Base-by-base conservation (phyloP, 2,888 invertebrate species). In the Oscheius myriophilus region DNA sequence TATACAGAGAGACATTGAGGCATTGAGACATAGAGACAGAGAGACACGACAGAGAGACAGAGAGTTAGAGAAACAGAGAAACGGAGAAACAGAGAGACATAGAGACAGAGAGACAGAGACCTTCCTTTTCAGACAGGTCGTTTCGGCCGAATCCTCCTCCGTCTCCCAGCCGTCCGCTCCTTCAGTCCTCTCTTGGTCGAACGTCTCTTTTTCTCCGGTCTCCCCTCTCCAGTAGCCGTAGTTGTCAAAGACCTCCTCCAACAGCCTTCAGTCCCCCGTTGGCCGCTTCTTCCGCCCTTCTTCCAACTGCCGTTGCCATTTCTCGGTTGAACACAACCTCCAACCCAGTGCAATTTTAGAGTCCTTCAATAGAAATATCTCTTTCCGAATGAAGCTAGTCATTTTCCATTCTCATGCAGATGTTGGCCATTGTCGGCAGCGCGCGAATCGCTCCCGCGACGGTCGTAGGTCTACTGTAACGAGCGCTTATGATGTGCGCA, bases 401-500 rank as follows among this genome's bases (percentile, higher is more conserved):
- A 33, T 49, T 61, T 59, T 61, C 49, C 49, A 33, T 25, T 33
- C 33, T 3, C 3, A 33, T 61, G 46, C 61, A 61, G 49, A 61
- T 61, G 18, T 42, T n/a, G 18, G 21, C 18, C 41, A 21, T 57
- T 16, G 39, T 39, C 25, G 39, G 39, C 33, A 21, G 45, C 18
- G 7, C 58, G 49, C 61, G 61, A 61, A 61, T 61, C 18, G 18
- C 16, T 61, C 61, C 61, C 61, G 33, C 18, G 61, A n/a, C 49
- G 61, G n/a, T 46, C 61, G 46, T 61, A 18, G 33, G 61, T 49
- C 45, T 61, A 61, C 61, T 61, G 61, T 61, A 61, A 61, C 49
- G 61, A 49, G 33, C 39, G 61, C 33, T 61, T 61, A 61, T 61
- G 46, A 61, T 61, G 61, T 49, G 26, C n/a, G 18, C 18, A 26